A percentile compares a stretch with the other conserved stretches of the same genome.
These are phyloP conservation scores for Crotalus viridis DNA, from an alignment of 2,113 vertebrate genomes.

Conservation along the genomic window DNA sequence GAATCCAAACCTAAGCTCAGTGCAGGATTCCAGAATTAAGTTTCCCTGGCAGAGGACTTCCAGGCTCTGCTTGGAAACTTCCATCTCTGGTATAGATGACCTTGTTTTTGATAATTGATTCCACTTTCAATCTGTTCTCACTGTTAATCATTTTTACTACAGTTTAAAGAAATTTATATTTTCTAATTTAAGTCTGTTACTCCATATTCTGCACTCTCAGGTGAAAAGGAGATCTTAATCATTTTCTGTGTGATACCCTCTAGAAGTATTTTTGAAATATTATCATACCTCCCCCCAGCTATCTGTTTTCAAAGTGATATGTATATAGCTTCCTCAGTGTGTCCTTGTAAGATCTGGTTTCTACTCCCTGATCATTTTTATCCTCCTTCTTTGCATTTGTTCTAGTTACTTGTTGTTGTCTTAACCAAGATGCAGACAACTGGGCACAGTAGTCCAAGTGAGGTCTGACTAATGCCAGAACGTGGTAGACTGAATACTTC, in stretches of 20 bases:
- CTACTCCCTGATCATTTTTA: neutral
- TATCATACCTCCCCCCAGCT: neutral
- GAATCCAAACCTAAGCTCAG: neutral
- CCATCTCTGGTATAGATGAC: neutral
- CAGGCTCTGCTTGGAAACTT: neutral
- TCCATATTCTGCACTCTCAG: neutral
- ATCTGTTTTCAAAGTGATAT: neutral
- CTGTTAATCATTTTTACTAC: neutral
- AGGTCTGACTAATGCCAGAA: neutral
- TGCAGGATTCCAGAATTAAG: neutral
- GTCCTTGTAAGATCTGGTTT: neutral
- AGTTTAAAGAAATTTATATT: neutral
- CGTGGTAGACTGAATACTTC: neutral
- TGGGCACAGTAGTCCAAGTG: neutral
- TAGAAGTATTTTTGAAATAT: neutral
- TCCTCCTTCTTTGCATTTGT: neutral
- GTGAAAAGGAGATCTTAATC: neutral
- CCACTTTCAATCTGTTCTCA: neutral
- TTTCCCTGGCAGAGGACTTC: neutral
- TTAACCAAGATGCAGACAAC: neutral
- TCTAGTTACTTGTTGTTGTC: neutral
- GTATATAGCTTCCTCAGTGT: neutral
- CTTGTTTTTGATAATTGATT: neutral
- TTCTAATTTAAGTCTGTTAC: neutral
- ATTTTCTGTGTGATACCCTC: neutral